Evolutionary conservation across 2,797 vertebrate genomes (phyloP).

Genomic region (Pseudopleuronectes americanus): DNA sequence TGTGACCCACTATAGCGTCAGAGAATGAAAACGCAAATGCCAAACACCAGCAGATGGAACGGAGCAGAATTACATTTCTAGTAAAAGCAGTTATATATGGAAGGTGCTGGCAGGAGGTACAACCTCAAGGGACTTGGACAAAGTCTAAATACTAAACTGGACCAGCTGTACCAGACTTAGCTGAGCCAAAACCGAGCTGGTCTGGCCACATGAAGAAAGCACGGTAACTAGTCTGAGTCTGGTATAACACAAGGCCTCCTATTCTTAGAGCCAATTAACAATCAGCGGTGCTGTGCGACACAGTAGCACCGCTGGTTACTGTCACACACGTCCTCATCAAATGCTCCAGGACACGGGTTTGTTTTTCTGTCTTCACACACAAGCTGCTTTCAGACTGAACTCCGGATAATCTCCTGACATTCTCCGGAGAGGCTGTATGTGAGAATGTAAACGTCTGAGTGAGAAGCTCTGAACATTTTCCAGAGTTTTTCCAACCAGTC

Average conservation of each 20-base stretch:
- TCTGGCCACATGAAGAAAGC: slow-evolving; percentile 52
- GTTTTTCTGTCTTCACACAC: neutral
- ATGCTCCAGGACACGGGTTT: slow-evolving; percentile 9
- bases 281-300: slow-evolving; percentile 38
- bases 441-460: too few relatives aligned
- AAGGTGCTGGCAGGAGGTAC: slow-evolving; percentile 51
- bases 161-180: slow-evolving; percentile 45
- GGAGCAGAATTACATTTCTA: slow-evolving; percentile 12
- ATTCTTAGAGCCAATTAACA: slow-evolving; percentile 73
- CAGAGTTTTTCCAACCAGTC: too few relatives aligned
- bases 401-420: too few relatives aligned
- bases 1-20: neutral
- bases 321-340: slow-evolving; percentile 15
- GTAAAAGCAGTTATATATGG: slow-evolving; percentile 48
- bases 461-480: too few relatives aligned
- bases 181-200: slow-evolving; percentile 62
- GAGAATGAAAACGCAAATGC: neutral
- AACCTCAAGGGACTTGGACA: slow-evolving; percentile 63
- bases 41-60: neutral
- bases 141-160: slow-evolving; percentile 28
- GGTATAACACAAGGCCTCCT: slow-evolving; percentile 45
- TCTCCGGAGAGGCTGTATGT: too few relatives aligned
- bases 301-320: slow-evolving; percentile 14
- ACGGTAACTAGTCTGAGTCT: slow-evolving; percentile 43
- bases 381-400: too few relatives aligned